Conservation (phyloP, 2,113 vertebrate genomes). For the Malurus cyaneus region DNA sequence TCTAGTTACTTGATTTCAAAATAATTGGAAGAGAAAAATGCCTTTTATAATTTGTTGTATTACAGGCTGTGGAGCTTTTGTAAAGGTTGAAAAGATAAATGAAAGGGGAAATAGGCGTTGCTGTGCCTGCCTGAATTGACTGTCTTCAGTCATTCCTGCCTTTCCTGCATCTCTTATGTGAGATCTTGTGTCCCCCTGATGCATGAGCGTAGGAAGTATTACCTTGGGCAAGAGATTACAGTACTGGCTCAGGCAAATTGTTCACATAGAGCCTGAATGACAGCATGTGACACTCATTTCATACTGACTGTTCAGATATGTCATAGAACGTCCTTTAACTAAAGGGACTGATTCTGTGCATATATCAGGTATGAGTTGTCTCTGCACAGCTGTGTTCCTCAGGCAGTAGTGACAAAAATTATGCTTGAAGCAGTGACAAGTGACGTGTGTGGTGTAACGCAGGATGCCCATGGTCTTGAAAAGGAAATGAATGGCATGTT, state of each 20-base stretch:
- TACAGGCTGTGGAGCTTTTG: not conserved
- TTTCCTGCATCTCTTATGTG: not conserved
- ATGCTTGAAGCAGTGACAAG: not conserved
- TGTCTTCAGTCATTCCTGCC: not conserved
- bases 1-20: not conserved
- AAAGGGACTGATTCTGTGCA: not conserved
- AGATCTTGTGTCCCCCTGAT: not conserved
- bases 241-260: not conserved
- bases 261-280: not conserved
- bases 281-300: not conserved
- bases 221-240: not conserved
- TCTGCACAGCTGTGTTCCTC: not conserved
- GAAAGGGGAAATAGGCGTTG: not conserved
- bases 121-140: not conserved
- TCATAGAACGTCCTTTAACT: not conserved
- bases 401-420: not conserved
- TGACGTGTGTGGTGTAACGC: not conserved
- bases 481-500: not conserved
- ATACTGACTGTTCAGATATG: not conserved
- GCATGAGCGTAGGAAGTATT: fast-evolving
- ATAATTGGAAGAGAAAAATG: not conserved
- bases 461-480: not conserved
- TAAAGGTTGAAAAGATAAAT: not conserved
- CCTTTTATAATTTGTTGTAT: not conserved
- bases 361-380: not conserved